A percentile compares a stretch with the other conserved stretches of the same genome.
Evolutionary conservation across 92 coral and sea anemone genomes (phyloP).

Genomic region (Actinernus sp.): DNA sequence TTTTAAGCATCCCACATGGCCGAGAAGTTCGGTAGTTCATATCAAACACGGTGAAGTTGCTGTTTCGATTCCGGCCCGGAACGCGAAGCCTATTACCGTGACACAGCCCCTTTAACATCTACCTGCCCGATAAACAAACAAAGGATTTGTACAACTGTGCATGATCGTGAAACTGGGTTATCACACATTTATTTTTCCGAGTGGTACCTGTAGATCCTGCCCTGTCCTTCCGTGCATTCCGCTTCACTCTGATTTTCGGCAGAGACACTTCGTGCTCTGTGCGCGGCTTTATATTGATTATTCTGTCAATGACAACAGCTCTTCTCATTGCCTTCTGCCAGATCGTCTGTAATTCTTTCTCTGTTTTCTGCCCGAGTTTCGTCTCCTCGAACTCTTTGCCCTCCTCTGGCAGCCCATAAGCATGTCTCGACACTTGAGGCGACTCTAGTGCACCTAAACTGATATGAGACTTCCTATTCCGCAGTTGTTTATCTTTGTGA

Average conservation of each 20-base stretch:
- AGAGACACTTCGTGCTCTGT: slow-evolving; percentile 14
- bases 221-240: slow-evolving; percentile 3
- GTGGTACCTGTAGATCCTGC: neutral
- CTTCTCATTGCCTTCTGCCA: slow-evolving; percentile 76
- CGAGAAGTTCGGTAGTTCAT: too few species aligned
- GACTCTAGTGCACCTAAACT: slow-evolving; percentile 79
- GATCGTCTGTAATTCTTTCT: slow-evolving; percentile 61
- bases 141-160: too few species aligned
- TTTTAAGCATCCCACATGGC: too few species aligned
- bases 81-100: too few species aligned
- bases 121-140: too few species aligned
- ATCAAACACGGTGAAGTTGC: too few species aligned
- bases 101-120: too few species aligned
- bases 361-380: slow-evolving; percentile 45
- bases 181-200: too few species aligned
- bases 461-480: slow-evolving; percentile 65
- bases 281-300: slow-evolving; percentile 26
- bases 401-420: slow-evolving; percentile 93
- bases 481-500: slow-evolving; percentile 69
- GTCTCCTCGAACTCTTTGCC: slow-evolving; percentile 81
- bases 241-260: slow-evolving; percentile 66
- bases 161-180: too few species aligned
- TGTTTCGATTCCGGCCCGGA: too few species aligned
- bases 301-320: slow-evolving; percentile 66
- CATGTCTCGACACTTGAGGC: slow-evolving; percentile 86